Conservation (phyloP, 2,797 vertebrate species). For the Tokudaia muenninki region DNA sequence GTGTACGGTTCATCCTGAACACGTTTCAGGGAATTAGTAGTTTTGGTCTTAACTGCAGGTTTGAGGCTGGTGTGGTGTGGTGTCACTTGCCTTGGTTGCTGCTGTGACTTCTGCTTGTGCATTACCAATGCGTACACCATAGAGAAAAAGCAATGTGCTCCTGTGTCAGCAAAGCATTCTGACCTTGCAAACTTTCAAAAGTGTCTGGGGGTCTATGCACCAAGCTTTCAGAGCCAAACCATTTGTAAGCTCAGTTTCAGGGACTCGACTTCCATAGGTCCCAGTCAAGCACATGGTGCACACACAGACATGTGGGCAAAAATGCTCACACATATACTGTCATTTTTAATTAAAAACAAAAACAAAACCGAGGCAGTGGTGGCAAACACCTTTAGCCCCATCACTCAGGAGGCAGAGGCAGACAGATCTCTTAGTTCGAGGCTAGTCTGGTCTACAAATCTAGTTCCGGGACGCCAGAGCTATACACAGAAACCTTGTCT, state of each 20-base stretch:
- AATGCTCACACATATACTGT: background rate
- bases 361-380: background rate
- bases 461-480: background rate
- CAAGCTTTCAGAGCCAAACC: background rate
- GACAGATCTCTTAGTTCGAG: background rate
- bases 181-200: background rate
- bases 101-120: background rate
- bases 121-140: background rate
- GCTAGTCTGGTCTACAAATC: background rate
- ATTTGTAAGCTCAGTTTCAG: background rate
- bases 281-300: background rate
- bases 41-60: background rate
- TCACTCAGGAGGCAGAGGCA: background rate
- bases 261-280: background rate
- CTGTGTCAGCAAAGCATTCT: background rate
- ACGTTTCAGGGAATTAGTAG: background rate
- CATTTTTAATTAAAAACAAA: background rate
- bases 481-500: background rate
- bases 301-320: background rate
- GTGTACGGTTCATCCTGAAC: conserved; percentile 2
- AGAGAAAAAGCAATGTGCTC: background rate
- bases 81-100: background rate
- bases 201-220: background rate
- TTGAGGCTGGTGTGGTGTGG: background rate
- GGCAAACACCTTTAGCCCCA: background rate